A percentile compares a stretch with the other conserved stretches of the same genome.
Conservation (phyloP, 2,113 vertebrate genomes). For the Oreotrochilus melanogaster region DNA sequence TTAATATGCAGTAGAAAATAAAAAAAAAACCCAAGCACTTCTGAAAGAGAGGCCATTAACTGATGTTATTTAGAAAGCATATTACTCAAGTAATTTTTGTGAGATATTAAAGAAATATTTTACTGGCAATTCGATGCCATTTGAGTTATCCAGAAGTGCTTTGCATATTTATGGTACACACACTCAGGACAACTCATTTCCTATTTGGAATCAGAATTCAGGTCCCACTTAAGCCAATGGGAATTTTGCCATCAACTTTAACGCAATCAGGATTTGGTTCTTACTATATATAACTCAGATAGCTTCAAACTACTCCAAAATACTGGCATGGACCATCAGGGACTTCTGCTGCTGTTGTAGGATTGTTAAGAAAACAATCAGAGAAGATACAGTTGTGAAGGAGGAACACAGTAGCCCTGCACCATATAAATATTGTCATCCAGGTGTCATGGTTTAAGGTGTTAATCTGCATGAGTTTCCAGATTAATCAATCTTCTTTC, state of each 20-base stretch:
- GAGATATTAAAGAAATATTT: not conserved
- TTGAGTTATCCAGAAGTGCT: not conserved
- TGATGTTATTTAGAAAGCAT: not conserved
- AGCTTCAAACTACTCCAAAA: not conserved
- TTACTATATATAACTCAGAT: not conserved
- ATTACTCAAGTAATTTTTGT: not conserved
- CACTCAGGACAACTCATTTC: slow-evolving; percentile 12
- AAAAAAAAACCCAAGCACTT: not conserved
- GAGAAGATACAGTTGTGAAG: not conserved
- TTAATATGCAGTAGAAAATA: not conserved
- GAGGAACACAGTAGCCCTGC: not conserved
- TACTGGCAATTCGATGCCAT: not conserved
- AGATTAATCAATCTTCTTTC: not conserved
- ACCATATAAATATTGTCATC: not conserved
- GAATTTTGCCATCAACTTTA: not conserved
- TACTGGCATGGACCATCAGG: not conserved
- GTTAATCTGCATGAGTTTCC: not conserved
- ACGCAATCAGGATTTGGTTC: not conserved
- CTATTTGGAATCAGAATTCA: not conserved
- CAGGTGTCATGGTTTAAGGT: not conserved
- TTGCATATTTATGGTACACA: not conserved
- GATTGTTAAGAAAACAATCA: not conserved
- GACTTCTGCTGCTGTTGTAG: not conserved
- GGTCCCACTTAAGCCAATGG: not conserved
- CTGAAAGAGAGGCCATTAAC: not conserved